These are phyloP conservation scores for Xiphophorus maculatus DNA, from an alignment of 2,113 vertebrate genomes.

Conservation along the genomic window DNA sequence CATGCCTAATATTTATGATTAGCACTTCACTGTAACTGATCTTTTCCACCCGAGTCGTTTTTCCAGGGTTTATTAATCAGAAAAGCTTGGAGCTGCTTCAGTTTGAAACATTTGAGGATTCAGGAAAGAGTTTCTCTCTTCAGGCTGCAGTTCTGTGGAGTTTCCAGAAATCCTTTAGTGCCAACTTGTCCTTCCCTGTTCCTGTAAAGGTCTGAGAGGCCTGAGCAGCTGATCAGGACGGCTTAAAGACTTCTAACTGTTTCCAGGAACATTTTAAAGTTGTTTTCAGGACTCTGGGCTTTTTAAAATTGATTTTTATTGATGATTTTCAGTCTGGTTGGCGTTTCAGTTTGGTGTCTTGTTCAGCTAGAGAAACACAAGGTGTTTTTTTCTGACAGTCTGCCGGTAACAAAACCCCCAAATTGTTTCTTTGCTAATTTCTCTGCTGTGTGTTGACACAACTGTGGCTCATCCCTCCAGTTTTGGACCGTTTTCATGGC, in stretches of 20 bases:
- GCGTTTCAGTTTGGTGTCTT: not conserved
- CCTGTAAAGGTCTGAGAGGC: not conserved
- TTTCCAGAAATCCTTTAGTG: not conserved
- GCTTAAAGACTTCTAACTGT: not conserved
- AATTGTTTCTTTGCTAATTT: not conserved
- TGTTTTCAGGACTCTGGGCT: not conserved
- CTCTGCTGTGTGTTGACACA: not conserved
- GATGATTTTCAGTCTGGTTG: not conserved
- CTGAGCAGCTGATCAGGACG: not conserved
- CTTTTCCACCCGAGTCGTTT: too few relatives aligned
- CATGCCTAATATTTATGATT: too few relatives aligned
- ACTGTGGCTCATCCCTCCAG: not conserved
- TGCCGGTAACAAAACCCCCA: not conserved
- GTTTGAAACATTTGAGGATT: not conserved
- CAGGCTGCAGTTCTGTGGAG: too few relatives aligned
- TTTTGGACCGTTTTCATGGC: not conserved
- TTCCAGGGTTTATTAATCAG: not conserved
- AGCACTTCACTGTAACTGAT: too few relatives aligned
- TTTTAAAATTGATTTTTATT: not conserved
- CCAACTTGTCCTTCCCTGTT: not conserved
- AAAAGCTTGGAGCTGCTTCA: not conserved
- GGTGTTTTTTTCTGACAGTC: not conserved
- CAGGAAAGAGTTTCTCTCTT: too few relatives aligned
- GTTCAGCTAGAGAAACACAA: not conserved
- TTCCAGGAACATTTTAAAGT: not conserved